phyloP scores from a whole-genome alignment of 35 echinoderm and acorn worm genomes.

The Chiridota heheva region DNA sequence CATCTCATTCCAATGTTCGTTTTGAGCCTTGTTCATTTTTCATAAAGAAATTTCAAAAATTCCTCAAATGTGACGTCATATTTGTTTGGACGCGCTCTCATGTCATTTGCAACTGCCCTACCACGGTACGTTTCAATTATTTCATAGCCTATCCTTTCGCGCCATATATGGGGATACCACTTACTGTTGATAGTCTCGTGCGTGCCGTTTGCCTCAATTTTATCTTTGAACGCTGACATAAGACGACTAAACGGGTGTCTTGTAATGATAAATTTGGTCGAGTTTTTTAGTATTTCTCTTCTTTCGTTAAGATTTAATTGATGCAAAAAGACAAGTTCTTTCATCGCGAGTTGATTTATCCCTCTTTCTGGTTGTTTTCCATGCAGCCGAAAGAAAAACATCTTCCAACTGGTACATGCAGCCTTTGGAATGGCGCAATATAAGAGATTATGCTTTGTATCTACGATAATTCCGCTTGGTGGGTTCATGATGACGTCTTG shows the following conservation, averaged over 20 bases:
- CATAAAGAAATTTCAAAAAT: slow-evolving; percentile 26
- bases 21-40: background rate
- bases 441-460: slow-evolving; percentile 17
- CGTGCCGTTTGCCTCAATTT: slow-evolving; percentile 34
- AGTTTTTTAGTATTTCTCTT: background rate
- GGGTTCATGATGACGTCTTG: slow-evolving; percentile 8
- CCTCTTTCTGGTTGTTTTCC: slow-evolving; percentile 2
- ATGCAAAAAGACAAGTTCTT: slow-evolving; percentile 4
- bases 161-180: slow-evolving; percentile 3
- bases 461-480: slow-evolving; percentile 1
- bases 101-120: background rate
- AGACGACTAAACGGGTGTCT: slow-evolving; percentile 40
- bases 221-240: slow-evolving; percentile 36
- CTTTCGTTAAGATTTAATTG: background rate
- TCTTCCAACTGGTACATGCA: slow-evolving; percentile 38
- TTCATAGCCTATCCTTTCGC: slow-evolving; percentile 17
- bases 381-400: slow-evolving; percentile 15
- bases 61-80: slow-evolving; percentile 34
- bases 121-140: slow-evolving; percentile 14
- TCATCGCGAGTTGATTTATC: background rate
- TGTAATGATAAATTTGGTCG: slow-evolving; percentile 37
- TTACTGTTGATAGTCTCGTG: slow-evolving; percentile 1
- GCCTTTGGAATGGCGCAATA: slow-evolving; percentile 37
- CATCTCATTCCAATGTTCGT: slow-evolving; percentile 45
- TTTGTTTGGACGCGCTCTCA: slow-evolving; percentile 1